A percentile compares a stretch with the other conserved stretches of the same genome.
Evolutionary conservation across 2,113 vertebrate genomes (phyloP).

Genomic region (Bungarus multicinctus): DNA sequence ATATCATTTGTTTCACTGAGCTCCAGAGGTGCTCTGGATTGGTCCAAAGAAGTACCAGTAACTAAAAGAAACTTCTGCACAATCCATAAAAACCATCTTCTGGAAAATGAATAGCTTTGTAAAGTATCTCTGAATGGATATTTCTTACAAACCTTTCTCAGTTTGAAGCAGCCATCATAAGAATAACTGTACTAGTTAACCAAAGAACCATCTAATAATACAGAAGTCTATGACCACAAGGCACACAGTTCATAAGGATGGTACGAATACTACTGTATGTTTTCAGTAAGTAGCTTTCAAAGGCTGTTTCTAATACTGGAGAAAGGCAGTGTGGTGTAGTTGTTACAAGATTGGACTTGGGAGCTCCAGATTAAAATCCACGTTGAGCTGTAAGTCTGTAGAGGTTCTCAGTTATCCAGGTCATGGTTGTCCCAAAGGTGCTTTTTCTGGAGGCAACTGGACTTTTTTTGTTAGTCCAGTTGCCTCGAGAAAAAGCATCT

Average conservation of each 20-base stretch:
- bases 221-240: not conserved
- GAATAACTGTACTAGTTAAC: not conserved
- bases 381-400: not conserved
- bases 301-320: not conserved
- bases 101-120: not conserved
- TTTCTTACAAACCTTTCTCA: not conserved
- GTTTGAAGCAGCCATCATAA: not conserved
- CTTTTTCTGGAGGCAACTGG: too few relatives aligned
- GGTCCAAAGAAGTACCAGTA: not conserved
- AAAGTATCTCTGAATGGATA: not conserved
- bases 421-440: too few relatives aligned
- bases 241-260: not conserved
- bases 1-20: not conserved
- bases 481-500: too few relatives aligned
- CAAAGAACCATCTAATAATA: not conserved
- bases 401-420: too few relatives aligned
- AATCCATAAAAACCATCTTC: not conserved
- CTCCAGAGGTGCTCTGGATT: not conserved
- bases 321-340: not conserved
- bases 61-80: not conserved
- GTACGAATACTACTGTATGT: not conserved
- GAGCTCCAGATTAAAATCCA: not conserved
- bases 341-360: not conserved
- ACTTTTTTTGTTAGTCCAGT: too few relatives aligned
- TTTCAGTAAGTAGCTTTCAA: not conserved